A percentile compares a stretch with the other conserved stretches of the same genome.
These are phyloP conservation scores for Myotis brandtii DNA, from an alignment of 2,113 vertebrate species.

Conservation along the genomic window DNA sequence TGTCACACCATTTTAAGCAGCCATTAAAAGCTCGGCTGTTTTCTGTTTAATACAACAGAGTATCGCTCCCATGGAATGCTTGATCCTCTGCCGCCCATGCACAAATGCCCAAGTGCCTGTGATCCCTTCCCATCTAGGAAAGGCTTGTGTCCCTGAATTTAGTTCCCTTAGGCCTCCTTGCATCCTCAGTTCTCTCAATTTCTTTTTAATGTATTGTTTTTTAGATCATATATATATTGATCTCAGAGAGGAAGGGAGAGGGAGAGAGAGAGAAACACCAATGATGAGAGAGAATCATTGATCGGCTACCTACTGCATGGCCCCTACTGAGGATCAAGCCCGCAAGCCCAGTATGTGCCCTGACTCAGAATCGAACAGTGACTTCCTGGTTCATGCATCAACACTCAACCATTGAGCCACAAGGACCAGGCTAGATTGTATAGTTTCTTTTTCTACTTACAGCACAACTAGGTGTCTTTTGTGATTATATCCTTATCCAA, in stretches of 20 bases:
- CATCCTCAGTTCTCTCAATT: not conserved
- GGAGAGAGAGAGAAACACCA: no score
- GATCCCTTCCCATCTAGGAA: not conserved
- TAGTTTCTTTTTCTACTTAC: not conserved
- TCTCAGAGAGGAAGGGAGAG: no score
- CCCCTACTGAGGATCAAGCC: no score
- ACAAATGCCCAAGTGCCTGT: not conserved
- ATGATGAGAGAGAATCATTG: no score
- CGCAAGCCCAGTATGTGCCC: no score
- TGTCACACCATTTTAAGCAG: not conserved
- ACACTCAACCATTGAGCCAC: no score
- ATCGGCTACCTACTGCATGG: no score
- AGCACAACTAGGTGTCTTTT: not conserved
- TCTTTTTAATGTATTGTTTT: constrained; percentile 6
- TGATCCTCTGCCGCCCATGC: not conserved
- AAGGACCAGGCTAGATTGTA: not conserved
- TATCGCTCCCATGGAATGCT: not conserved
- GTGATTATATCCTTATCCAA: not conserved
- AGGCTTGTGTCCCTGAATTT: not conserved
- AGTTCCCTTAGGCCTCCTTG: not conserved
- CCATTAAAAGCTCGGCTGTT: not conserved
- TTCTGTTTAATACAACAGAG: not conserved
- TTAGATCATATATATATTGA: not conserved
- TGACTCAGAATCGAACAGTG: no score
- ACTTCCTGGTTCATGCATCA: no score